These are phyloP conservation scores for Colletes latitarsis DNA, from an alignment of 1,140 invertebrate species.

Conservation along the genomic window DNA sequence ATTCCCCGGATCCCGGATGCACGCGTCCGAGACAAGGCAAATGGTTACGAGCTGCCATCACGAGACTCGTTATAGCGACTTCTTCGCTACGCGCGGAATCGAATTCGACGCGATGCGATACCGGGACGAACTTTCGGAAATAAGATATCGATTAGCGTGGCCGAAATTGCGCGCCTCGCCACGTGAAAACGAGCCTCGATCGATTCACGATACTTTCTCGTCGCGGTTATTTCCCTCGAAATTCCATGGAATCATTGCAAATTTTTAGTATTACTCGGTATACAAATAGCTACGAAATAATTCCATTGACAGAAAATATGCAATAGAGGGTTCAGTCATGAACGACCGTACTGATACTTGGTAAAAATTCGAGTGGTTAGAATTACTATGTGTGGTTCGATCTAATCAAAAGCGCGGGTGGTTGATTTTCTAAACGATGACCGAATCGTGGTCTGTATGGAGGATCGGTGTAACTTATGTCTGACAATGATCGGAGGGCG, in stretches of 20 bases:
- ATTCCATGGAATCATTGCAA: too few species aligned
- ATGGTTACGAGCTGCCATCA: conserved; percentile 20
- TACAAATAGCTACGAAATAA: too few species aligned
- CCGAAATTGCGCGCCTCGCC: neutral
- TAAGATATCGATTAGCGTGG: conserved; percentile 40
- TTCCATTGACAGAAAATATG: too few species aligned
- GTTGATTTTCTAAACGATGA: too few species aligned
- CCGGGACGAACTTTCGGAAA: conserved; percentile 6
- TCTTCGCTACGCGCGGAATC: neutral
- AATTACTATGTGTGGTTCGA: too few species aligned
- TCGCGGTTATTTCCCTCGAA: neutral
- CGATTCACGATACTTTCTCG: conserved; percentile 12
- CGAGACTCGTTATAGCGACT: conserved; percentile 11
- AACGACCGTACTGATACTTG: too few species aligned
- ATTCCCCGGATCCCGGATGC: neutral
- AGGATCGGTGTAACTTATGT: too few species aligned
- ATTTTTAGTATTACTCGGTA: too few species aligned
- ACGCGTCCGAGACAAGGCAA: neutral
- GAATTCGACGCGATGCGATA: neutral
- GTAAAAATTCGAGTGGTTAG: too few species aligned
- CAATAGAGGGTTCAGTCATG: too few species aligned
- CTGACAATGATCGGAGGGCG: neutral
- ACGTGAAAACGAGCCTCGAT: conserved; percentile 15
- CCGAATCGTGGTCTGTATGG: too few species aligned
- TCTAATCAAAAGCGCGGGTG: too few species aligned